Conservation (phyloP, 2,113 vertebrate species). For the Bubo scandiacus region DNA sequence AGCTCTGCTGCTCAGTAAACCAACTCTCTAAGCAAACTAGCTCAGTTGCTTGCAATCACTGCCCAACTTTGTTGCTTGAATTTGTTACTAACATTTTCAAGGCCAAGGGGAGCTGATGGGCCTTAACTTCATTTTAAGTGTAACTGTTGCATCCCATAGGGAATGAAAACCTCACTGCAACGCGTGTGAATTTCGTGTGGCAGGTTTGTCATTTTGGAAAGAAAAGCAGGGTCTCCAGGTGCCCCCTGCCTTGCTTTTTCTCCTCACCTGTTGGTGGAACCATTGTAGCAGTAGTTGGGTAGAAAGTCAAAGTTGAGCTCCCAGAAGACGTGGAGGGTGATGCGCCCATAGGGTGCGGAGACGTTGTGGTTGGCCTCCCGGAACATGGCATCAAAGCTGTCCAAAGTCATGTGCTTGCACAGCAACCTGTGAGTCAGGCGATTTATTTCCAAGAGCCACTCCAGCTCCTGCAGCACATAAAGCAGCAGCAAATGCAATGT, state of each 20-base stretch:
- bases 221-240: not conserved
- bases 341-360: slow-evolving; percentile 96
- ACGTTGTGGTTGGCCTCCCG: slow-evolving; percentile 99
- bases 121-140: not conserved
- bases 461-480: slow-evolving; percentile 84
- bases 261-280: slow-evolving; percentile 94
- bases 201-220: not conserved
- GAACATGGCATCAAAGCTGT: slow-evolving; percentile 99
- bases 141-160: not conserved
- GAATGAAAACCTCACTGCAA: not conserved
- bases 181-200: fast-evolving
- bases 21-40: not conserved
- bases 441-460: slow-evolving; percentile 98
- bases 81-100: not conserved
- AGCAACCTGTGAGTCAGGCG: slow-evolving; percentile 94
- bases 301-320: slow-evolving; percentile 99
- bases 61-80: not conserved
- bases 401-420: slow-evolving; percentile 96
- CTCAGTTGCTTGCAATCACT: not conserved
- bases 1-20: not conserved
- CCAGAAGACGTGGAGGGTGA: slow-evolving; percentile 99
- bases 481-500: not conserved
- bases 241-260: not conserved
- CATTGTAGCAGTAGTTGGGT: slow-evolving; percentile 99
- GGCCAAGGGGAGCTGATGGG: not conserved